Base-by-base conservation (phyloP, 2,797 vertebrate genomes). In the Pachyuromys duprasi region DNA sequence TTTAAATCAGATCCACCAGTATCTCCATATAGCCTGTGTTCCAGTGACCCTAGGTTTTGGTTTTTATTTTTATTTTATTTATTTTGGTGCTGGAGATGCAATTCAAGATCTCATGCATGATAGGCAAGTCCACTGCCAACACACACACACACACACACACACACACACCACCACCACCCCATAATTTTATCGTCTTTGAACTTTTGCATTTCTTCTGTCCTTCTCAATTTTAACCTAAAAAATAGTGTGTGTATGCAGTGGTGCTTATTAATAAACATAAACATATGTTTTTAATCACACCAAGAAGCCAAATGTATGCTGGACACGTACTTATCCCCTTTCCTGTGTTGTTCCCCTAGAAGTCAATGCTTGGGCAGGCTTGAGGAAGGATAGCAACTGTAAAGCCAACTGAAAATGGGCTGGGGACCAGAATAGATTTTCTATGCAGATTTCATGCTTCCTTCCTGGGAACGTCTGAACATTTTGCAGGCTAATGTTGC, bases 381-480 rank as follows among this genome's bases (percentile, higher is more conserved):
- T 67, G 65, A 86, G 93, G 86, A n/a, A 92, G 70, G 86, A 75
- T 8, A 39, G 79, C 76, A 63, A 42, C 31, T 78, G 24, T 75
- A 49, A 69, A 96, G 91, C 70, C 96, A 94, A 4, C 84, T 3
- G 3, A 70, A 69, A 67, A 45, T 15, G 45, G 69, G 78, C 72
- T 76, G 45, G 67, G 79, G 86, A 92, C 90, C 8, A 2, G 91
- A 96, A 97, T 84, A 96, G 90, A 97, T 97, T 96, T 94, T 96
- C 91, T 91, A 81, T 69, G 96, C 95, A 74, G 83, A 96, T 96
- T 97, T 97, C 90, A 96, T 0, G 28, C 90, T 55, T 75, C 87
- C 93, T 97, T 96, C 97, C 95, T 95, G 94, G 96, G 70, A 96
- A 88, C 93, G 92, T 95, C 93, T 49, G 90, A 57, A 92, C 92